These are phyloP conservation scores for Menidia beryllina DNA, from an alignment of 2,113 vertebrate genomes.

Conservation along the genomic window DNA sequence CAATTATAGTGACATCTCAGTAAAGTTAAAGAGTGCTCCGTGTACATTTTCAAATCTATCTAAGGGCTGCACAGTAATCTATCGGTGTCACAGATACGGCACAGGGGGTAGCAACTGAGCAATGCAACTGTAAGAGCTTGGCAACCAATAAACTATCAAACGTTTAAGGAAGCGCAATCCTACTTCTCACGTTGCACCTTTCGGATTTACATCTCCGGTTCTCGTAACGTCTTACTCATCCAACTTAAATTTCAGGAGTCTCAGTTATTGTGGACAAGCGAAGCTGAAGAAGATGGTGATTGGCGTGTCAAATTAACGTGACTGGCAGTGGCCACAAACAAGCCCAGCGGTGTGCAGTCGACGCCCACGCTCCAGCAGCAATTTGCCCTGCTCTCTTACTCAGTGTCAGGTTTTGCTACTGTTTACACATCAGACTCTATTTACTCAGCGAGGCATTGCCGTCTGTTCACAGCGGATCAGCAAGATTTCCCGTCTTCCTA, in stretches of 20 bases:
- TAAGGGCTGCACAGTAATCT: background rate
- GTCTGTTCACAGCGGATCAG: constrained; percentile 38
- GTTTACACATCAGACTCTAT: constrained; percentile 57
- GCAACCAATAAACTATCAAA: constrained; percentile 2
- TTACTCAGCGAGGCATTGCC: constrained; percentile 46
- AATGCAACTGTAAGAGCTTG: background rate
- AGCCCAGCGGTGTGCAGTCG: constrained; percentile 59
- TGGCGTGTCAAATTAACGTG: constrained; percentile 64
- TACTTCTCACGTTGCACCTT: constrained; percentile 3
- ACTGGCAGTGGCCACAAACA: constrained; percentile 69
- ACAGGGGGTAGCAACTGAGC: background rate
- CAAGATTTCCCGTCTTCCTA: constrained; percentile 16
- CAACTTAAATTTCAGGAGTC: constrained; percentile 4
- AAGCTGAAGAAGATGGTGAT: constrained; percentile 48
- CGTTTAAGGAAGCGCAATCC: background rate
- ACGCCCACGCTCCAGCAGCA: constrained; percentile 45
- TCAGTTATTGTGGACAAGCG: constrained; percentile 28
- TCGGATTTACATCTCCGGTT: constrained; percentile 1
- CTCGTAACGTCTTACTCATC: constrained; percentile 2
- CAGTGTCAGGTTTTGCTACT: constrained; percentile 50
- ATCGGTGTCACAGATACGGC: background rate
- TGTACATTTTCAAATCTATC: no score
- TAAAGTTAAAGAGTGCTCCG: no score
- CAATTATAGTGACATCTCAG: no score
- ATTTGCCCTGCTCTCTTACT: constrained; percentile 50